Conservation (phyloP, 2,888 invertebrate genomes). For the Polymixis flavicincta region DNA sequence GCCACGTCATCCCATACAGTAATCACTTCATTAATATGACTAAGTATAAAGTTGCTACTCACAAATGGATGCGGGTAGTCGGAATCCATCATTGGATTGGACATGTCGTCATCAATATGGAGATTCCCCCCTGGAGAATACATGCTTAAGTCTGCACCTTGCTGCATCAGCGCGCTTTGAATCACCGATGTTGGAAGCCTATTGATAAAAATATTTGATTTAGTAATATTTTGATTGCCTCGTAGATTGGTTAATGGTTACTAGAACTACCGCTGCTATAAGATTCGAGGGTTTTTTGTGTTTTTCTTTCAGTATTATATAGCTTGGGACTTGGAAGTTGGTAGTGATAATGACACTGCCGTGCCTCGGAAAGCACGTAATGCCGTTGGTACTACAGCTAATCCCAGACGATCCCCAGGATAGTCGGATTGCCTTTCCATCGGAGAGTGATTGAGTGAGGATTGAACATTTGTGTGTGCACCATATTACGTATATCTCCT, state of each 20-base stretch:
- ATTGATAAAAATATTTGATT: conserved; percentile 47
- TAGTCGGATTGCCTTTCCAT: accelerated
- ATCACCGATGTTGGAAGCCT: conserved; percentile 87
- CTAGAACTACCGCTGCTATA: background rate
- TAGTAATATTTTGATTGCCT: background rate
- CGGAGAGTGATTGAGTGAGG: too few species aligned
- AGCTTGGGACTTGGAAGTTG: background rate
- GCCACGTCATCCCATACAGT: conserved; percentile 55
- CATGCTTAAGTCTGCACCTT: conserved; percentile 86
- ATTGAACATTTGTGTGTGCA: background rate
- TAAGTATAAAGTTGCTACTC: conserved; percentile 71
- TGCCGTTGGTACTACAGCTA: background rate
- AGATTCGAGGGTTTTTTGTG: background rate
- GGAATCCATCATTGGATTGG: conserved; percentile 82
- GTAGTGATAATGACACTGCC: background rate
- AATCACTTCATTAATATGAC: conserved; percentile 55
- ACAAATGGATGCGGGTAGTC: conserved; percentile 85
- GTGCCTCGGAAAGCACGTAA: background rate
- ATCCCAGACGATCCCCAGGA: accelerated
- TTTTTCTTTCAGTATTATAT: too few species aligned
- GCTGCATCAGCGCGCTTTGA: conserved; percentile 87
- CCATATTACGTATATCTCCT: too few species aligned
- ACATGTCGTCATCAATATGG: conserved; percentile 86
- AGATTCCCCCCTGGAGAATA: conserved; percentile 86
- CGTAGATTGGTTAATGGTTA: too few species aligned